Evolutionary conservation across 2,888 invertebrate species (phyloP).

Genomic region (Metopia argyrocephala): DNA sequence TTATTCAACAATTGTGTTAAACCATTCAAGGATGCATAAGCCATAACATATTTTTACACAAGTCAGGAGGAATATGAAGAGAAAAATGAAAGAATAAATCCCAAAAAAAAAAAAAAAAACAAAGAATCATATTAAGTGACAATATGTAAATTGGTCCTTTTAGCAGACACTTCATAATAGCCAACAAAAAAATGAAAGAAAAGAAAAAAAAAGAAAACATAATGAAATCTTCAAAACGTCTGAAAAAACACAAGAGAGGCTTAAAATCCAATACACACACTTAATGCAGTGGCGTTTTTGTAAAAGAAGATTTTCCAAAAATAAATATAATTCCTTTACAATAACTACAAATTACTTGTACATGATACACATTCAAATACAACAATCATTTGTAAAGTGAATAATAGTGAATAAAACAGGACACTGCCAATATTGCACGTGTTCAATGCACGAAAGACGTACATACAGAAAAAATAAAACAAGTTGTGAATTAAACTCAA

Average conservation of each 20-base stretch:
- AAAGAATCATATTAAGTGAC: constrained; percentile 41
- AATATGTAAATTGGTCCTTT: constrained; percentile 58
- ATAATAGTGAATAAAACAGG: constrained; percentile 34
- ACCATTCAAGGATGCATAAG: constrained; percentile 45
- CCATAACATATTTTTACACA: constrained; percentile 2
- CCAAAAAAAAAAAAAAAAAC: constrained; percentile 24
- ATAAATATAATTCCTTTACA: constrained; percentile 62
- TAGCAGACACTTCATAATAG: constrained; percentile 37
- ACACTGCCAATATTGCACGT: constrained; percentile 64
- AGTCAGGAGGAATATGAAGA: background rate
- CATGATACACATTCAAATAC: constrained; percentile 26
- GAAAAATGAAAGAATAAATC: background rate
- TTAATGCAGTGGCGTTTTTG: constrained; percentile 12
- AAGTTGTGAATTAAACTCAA: constrained; percentile 61
- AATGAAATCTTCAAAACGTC: constrained; percentile 26
- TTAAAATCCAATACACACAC: constrained; percentile 57
- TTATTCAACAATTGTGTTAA: constrained; percentile 47
- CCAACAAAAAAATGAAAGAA: background rate
- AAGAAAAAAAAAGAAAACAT: background rate
- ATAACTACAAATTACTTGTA: constrained; percentile 59
- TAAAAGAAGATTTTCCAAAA: constrained; percentile 51
- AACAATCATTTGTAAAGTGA: background rate
- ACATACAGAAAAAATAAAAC: constrained; percentile 26
- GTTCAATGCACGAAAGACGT: constrained; percentile 53
- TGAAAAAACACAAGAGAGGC: constrained; percentile 2